Conservation (phyloP, 2,797 vertebrate species). For the Chelidonichthys spinosus region DNA sequence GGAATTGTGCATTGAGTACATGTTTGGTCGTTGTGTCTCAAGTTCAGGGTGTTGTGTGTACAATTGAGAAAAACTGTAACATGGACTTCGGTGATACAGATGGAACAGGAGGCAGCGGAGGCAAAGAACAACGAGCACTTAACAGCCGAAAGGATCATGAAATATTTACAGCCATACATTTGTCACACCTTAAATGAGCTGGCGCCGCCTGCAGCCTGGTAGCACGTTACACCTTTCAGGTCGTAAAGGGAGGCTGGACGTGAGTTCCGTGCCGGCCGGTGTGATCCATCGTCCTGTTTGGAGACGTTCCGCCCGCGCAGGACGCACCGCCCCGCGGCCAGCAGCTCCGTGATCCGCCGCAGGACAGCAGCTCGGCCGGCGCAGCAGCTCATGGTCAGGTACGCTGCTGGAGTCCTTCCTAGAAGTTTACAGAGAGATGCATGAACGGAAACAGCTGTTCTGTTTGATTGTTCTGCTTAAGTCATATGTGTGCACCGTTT, state of each 20-base stretch:
- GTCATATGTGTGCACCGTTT: neutral
- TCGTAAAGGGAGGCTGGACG: conserved; percentile 6
- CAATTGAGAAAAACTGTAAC: too few species aligned
- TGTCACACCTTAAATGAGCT: conserved; percentile 8
- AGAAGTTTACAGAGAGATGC: neutral
- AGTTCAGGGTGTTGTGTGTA: too few species aligned
- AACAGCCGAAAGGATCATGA: conserved; percentile 5
- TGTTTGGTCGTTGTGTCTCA: too few species aligned
- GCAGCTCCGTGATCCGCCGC: neutral
- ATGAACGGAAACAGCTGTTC: neutral
- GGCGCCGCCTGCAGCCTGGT: neutral
- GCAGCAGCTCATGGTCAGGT: conserved; percentile 35
- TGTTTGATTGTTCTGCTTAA: neutral
- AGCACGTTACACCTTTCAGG: neutral
- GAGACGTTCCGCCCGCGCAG: conserved; percentile 7
- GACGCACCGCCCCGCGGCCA: too few species aligned
- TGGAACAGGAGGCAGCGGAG: neutral
- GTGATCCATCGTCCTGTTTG: conserved; percentile 1
- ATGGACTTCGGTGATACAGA: neutral
- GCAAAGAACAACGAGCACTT: conserved; percentile 20
- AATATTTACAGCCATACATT: conserved; percentile 36
- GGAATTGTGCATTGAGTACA: too few species aligned
- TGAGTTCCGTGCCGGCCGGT: neutral
- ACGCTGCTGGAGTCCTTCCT: neutral
- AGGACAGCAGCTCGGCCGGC: conserved; percentile 1